phyloP scores from a whole-genome alignment of 2,113 vertebrate species.

The Pampusana beccarii region DNA sequence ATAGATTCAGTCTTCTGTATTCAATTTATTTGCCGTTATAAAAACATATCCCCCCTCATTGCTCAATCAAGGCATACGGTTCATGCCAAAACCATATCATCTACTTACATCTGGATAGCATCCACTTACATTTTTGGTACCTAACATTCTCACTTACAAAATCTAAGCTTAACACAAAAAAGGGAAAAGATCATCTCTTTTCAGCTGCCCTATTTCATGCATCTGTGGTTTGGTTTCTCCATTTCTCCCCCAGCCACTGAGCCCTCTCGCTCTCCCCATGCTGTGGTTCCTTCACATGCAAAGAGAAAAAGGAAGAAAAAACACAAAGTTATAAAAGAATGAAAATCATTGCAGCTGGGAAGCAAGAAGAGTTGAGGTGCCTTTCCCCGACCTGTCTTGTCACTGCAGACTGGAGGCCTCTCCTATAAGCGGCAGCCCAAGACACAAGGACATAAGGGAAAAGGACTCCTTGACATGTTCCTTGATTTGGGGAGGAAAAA shows the following conservation, averaged over 20 bases:
- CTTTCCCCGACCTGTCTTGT: neutral
- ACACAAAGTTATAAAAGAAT: neutral
- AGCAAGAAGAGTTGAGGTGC: neutral
- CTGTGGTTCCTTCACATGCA: neutral
- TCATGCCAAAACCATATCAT: neutral
- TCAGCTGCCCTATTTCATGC: neutral
- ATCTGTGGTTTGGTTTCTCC: neutral
- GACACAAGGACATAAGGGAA: neutral
- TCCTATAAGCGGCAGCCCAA: neutral
- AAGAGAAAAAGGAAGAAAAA: neutral
- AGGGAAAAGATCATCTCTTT: neutral
- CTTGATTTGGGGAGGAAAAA: neutral
- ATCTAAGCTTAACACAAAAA: neutral
- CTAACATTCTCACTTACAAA: neutral
- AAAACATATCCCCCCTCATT: neutral
- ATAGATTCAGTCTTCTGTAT: neutral
- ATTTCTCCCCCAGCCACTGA: neutral
- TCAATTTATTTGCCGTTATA: neutral
- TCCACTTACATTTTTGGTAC: neutral
- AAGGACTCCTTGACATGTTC: neutral
- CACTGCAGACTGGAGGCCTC: neutral
- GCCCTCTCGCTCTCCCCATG: rapidly evolving
- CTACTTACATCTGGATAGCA: neutral
- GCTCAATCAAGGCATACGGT: neutral
- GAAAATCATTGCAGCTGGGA: neutral